A percentile compares a stretch with the other conserved stretches of the same genome.
phyloP scores from a whole-genome alignment of 2,113 vertebrate species.

The Marmota monax region DNA sequence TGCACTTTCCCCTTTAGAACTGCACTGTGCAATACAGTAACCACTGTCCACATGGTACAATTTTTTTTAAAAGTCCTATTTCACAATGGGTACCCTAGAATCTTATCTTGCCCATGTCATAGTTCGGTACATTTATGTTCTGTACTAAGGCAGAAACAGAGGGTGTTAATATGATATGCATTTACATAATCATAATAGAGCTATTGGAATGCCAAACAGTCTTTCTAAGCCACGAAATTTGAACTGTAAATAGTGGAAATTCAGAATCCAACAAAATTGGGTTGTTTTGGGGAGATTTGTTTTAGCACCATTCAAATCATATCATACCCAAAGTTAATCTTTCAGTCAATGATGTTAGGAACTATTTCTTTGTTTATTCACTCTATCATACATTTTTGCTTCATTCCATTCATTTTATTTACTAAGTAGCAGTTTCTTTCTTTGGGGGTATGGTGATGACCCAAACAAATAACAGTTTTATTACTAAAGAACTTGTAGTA shows the following conservation, averaged over 20 bases:
- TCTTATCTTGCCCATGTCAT: neutral
- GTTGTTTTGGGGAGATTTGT: neutral
- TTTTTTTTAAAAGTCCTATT: neutral
- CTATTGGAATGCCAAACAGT: neutral
- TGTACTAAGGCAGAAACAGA: conserved; percentile 20
- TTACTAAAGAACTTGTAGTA: neutral
- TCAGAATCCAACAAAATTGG: neutral
- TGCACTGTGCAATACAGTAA: neutral
- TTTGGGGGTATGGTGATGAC: neutral
- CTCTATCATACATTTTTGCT: neutral
- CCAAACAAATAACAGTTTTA: conserved; percentile 34
- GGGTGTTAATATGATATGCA: neutral
- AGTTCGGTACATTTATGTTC: neutral
- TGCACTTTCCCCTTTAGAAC: neutral
- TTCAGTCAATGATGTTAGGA: neutral
- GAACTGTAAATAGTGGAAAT: neutral
- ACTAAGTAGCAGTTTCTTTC: neutral
- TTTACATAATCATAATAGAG: neutral
- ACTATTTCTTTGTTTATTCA: neutral
- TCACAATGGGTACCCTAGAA: neutral
- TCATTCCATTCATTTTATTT: neutral
- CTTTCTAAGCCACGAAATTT: neutral
- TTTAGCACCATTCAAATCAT: neutral
- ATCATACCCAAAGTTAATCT: neutral
- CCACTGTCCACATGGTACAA: neutral